Evolutionary conservation across 2,888 invertebrate genomes (phyloP).

Genomic region (Galerucella nymphaeae): DNA sequence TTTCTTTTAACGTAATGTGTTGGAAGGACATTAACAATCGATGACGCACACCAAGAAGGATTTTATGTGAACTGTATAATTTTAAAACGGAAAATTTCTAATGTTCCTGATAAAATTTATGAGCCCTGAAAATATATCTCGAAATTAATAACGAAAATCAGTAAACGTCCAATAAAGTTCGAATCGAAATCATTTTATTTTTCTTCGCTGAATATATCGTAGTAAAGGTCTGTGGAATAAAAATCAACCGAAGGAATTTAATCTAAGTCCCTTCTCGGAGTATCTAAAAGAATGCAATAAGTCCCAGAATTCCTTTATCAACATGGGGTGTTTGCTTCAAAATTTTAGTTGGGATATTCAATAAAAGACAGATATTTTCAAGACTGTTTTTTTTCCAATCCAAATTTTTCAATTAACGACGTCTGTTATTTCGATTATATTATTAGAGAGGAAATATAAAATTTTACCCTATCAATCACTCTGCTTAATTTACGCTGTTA

Average conservation of each 20-base stretch:
- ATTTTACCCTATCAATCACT: no score
- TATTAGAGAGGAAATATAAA: no score
- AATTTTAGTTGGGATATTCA: slow-evolving; percentile 6
- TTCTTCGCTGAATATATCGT: slow-evolving; percentile 3
- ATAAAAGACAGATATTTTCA: slow-evolving; percentile 18
- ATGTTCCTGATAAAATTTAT: not conserved
- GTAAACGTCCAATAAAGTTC: slow-evolving; percentile 26
- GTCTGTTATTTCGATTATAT: no score
- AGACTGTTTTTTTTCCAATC: not conserved
- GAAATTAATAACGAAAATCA: not conserved
- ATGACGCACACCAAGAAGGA: no score
- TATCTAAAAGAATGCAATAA: slow-evolving; percentile 31
- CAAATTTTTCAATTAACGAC: not conserved
- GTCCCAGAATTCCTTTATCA: slow-evolving; percentile 2
- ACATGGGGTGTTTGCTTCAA: slow-evolving; percentile 26
- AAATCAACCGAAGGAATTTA: slow-evolving; percentile 32
- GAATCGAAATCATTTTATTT: slow-evolving; percentile 31
- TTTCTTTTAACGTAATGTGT: no score
- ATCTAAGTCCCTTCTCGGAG: slow-evolving; percentile 27
- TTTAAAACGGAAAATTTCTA: not conserved
- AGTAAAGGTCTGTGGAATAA: slow-evolving; percentile 19
- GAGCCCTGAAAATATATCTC: not conserved
- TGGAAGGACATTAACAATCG: no score
- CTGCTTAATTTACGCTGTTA: no score
- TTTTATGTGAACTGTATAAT: no score